Conservation (phyloP, 2,797 vertebrate genomes). For the Odontamblyopus lacepedii region DNA sequence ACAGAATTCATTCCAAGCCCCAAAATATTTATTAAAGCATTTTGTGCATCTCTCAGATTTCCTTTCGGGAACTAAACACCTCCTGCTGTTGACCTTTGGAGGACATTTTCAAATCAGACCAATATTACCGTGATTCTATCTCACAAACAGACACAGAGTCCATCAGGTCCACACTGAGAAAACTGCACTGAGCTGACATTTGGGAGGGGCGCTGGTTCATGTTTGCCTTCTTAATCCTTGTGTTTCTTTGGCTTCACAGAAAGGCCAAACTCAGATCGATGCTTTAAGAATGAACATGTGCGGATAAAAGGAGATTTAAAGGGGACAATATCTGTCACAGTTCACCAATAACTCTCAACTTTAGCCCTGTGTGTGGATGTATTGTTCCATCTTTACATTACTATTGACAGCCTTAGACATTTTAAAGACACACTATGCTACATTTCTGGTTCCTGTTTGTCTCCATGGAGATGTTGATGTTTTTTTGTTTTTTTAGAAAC, state of each 20-base stretch:
- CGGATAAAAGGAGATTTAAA: neutral
- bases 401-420: too few relatives aligned
- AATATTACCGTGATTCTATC: neutral
- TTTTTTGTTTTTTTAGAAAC: too few relatives aligned
- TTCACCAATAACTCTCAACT: neutral
- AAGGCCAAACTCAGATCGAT: neutral
- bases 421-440: too few relatives aligned
- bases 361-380: too few relatives aligned
- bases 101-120: neutral
- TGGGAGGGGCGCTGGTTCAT: neutral
- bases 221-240: neutral
- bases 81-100: neutral
- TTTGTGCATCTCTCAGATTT: neutral
- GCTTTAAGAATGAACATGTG: neutral
- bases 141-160: neutral
- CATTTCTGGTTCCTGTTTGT: too few relatives aligned
- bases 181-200: neutral
- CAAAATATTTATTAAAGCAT: neutral
- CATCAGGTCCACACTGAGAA: neutral
- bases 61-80: neutral
- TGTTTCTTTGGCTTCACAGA: neutral
- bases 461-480: too few relatives aligned
- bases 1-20: neutral
- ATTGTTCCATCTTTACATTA: too few relatives aligned
- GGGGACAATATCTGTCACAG: neutral